Conservation (phyloP, 2,888 invertebrate species). For the Pseudococcus longispinus region DNA sequence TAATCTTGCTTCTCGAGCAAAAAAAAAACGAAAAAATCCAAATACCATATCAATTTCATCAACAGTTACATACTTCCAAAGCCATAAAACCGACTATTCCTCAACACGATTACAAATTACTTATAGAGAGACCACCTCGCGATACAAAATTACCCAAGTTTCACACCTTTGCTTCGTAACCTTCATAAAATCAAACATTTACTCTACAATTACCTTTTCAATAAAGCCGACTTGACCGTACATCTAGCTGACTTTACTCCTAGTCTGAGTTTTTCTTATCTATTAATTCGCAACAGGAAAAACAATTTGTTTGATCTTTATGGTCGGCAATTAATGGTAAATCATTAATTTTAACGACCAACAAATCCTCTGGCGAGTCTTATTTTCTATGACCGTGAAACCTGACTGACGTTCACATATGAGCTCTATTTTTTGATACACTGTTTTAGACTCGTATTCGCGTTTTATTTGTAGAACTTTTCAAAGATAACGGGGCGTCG, state of each 20-base stretch:
- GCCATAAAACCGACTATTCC: background rate
- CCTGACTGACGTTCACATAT: background rate
- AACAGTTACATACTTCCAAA: background rate
- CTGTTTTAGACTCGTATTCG: background rate
- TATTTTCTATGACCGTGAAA: background rate
- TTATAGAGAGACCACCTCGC: background rate
- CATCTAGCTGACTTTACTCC: background rate
- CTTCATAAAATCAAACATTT: background rate
- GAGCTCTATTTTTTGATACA: background rate
- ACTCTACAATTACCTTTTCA: background rate
- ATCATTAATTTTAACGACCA: conserved; percentile 22
- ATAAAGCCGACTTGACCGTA: background rate
- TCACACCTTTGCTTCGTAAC: background rate
- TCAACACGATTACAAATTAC: background rate
- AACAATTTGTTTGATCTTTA: conserved; percentile 28
- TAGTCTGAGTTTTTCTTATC: background rate
- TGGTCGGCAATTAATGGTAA: conserved; percentile 23
- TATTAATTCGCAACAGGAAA: background rate
- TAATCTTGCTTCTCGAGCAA: background rate
- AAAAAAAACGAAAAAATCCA: background rate
- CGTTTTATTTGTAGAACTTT: background rate
- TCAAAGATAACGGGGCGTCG: background rate
- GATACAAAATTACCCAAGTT: background rate
- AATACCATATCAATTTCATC: background rate
- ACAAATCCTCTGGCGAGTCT: background rate